Evolutionary conservation across 2,113 vertebrate genomes (phyloP).

Genomic region (Dromiciops gliroides): DNA sequence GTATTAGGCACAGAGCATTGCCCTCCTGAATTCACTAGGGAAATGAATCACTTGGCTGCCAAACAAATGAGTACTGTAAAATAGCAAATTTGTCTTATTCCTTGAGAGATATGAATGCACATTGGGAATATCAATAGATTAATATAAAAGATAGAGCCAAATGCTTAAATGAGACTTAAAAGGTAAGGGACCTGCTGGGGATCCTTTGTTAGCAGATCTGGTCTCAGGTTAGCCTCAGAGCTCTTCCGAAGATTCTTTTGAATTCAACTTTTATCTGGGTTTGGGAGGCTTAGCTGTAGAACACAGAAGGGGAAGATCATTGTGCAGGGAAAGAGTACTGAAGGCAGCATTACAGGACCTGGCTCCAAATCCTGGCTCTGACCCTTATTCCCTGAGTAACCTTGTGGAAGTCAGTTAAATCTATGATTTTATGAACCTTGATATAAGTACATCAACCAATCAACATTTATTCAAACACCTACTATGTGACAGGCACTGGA

Average conservation of each 20-base stretch:
- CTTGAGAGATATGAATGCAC: not conserved
- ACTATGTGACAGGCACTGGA: not conserved
- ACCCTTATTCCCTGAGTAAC: not conserved
- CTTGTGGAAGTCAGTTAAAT: not conserved
- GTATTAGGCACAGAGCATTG: slow-evolving; percentile 25
- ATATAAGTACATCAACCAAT: not conserved
- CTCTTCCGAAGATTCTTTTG: not conserved
- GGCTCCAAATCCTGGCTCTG: not conserved
- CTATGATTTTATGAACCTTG: not conserved
- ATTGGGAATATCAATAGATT: not conserved
- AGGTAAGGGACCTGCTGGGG: not conserved
- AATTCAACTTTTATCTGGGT: not conserved
- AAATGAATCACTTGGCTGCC: slow-evolving; percentile 31
- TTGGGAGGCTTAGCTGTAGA: not conserved
- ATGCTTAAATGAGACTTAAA: slow-evolving; percentile 7
- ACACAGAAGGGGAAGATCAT: not conserved
- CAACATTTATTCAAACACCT: not conserved
- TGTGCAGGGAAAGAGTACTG: not conserved
- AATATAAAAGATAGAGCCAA: not conserved
- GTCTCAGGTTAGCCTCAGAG: not conserved
- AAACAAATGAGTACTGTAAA: slow-evolving; percentile 17
- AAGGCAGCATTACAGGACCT: not conserved
- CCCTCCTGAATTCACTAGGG: not conserved
- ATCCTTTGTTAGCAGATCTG: not conserved
- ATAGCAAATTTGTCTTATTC: not conserved